A percentile compares a stretch with the other conserved stretches of the same genome.
phyloP scores from a whole-genome alignment of 2,113 vertebrate genomes.

The Hyperoodon ampullatus region DNA sequence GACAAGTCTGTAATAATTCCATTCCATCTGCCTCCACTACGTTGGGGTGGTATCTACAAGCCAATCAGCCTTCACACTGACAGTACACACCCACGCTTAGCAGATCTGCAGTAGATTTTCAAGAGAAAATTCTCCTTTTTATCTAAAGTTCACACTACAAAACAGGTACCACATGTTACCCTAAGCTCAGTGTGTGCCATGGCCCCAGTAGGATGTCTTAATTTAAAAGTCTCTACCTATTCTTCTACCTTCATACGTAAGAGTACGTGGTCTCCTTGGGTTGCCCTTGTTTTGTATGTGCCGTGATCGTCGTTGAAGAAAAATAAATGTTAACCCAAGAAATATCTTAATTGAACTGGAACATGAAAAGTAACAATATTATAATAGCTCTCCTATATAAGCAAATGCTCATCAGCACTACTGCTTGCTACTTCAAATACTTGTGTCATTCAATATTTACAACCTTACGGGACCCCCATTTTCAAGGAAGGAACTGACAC shows the following conservation, averaged over 20 bases:
- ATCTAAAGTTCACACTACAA: neutral
- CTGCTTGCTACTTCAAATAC: neutral
- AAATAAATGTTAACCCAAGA: neutral
- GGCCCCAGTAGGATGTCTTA: neutral
- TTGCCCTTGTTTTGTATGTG: neutral
- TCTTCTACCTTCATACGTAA: neutral
- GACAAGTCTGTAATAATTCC: neutral
- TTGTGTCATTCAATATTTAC: neutral
- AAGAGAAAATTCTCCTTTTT: slow-evolving; percentile 4
- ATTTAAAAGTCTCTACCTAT: neutral
- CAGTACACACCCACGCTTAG: neutral
- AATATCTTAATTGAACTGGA: neutral
- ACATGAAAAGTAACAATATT: neutral
- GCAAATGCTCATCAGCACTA: neutral
- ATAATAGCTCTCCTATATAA: neutral
- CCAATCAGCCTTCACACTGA: neutral
- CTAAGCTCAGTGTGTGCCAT: neutral
- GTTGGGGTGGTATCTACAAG: neutral
- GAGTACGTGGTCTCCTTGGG: neutral
- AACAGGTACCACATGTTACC: neutral
- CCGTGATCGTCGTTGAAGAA: neutral
- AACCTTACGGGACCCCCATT: neutral
- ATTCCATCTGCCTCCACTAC: neutral
- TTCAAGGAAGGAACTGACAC: neutral
- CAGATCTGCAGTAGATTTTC: neutral